phyloP scores from a whole-genome alignment of 2,113 vertebrate species.

The Dipodomys stephensi region DNA sequence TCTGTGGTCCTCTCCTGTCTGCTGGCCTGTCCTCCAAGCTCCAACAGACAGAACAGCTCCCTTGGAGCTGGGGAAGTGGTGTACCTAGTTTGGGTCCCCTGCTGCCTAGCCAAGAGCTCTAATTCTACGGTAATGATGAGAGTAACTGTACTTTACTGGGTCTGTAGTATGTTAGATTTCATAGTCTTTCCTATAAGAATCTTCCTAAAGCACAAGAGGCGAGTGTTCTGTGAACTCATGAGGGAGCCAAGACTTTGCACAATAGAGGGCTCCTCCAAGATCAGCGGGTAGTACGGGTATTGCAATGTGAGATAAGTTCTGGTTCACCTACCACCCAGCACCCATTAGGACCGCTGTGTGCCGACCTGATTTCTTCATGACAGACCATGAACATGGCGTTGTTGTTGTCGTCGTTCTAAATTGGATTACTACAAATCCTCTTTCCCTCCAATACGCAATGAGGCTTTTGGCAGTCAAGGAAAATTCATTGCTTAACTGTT shows the following conservation, averaged over 20 bases:
- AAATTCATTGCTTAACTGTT: not conserved
- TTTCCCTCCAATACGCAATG: not conserved
- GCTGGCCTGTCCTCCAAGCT: not conserved
- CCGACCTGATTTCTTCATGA: not conserved
- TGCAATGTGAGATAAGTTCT: not conserved
- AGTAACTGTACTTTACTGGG: not conserved
- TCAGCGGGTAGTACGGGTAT: too few relatives aligned
- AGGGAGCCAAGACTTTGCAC: not conserved
- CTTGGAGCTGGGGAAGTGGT: too few relatives aligned
- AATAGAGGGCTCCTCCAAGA: not conserved
- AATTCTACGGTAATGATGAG: not conserved
- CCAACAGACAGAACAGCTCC: too few relatives aligned
- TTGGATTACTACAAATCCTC: not conserved
- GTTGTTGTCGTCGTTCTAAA: not conserved
- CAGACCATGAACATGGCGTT: not conserved
- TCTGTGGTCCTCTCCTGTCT: not conserved
- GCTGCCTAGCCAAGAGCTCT: fast-evolving
- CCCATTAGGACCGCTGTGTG: too few relatives aligned
- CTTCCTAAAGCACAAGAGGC: not conserved
- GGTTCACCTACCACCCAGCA: not conserved
- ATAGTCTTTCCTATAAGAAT: not conserved
- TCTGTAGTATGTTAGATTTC: not conserved
- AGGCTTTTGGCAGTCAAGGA: slow-evolving; percentile 24
- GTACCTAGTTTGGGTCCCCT: not conserved
- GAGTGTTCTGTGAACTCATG: fast-evolving